A percentile compares a stretch with the other conserved stretches of the same genome.
phyloP scores from a whole-genome alignment of 2,797 vertebrate species.

The Pteropus rufus region DNA sequence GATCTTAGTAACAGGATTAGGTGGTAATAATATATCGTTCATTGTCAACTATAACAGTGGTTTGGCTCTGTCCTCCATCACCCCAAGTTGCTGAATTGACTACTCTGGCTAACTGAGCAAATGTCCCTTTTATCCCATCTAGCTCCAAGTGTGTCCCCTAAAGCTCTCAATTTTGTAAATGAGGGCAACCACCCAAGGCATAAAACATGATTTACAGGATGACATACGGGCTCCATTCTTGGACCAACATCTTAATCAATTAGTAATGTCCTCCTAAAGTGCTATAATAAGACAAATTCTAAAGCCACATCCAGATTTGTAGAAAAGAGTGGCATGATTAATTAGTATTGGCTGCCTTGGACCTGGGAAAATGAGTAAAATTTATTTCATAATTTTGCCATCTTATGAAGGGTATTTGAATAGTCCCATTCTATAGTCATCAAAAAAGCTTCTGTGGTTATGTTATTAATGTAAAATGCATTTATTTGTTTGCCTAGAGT shows the following conservation, averaged over 20 bases:
- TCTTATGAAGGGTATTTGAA: not conserved
- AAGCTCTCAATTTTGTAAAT: conserved; percentile 1
- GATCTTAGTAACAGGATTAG: not conserved
- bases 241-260: not conserved
- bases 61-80: not conserved
- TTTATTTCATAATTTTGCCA: not conserved
- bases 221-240: not conserved
- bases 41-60: not conserved
- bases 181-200: not conserved
- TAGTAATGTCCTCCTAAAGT: not conserved
- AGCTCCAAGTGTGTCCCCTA: not conserved
- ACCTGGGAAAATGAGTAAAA: not conserved
- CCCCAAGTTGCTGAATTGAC: not conserved
- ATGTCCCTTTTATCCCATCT: not conserved
- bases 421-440: not conserved
- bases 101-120: not conserved
- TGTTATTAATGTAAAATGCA: not conserved
- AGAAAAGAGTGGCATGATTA: not conserved
- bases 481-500: not conserved
- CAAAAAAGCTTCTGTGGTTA: not conserved
- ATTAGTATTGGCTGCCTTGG: not conserved
- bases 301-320: conserved; percentile 6
- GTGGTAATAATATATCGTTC: not conserved
- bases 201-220: not conserved
- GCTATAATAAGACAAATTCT: not conserved